These are phyloP conservation scores for Apteryx owenii DNA, from an alignment of 2,113 vertebrate genomes.

Conservation along the genomic window DNA sequence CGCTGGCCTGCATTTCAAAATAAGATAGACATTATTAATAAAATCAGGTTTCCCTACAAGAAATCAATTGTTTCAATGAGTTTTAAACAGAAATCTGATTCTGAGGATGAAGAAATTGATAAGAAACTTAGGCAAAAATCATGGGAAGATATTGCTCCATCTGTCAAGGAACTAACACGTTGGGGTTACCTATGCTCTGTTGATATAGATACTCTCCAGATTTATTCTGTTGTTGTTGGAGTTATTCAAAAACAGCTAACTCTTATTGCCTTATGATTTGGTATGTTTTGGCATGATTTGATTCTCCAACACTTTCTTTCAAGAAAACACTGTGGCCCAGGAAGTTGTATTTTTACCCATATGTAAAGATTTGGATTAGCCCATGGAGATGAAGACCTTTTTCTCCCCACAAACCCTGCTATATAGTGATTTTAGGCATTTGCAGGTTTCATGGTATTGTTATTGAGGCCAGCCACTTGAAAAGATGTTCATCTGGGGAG, in stretches of 20 bases:
- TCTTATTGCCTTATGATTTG: neutral
- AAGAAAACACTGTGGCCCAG: neutral
- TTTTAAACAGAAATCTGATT: too few relatives aligned
- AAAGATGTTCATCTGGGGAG: neutral
- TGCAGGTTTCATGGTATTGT: neutral
- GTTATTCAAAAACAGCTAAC: neutral
- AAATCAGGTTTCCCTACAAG: too few relatives aligned
- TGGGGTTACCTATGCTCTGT: too few relatives aligned
- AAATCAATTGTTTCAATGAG: too few relatives aligned
- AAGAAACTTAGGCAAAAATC: too few relatives aligned
- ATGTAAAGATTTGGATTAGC: neutral
- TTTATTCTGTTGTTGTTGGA: neutral
- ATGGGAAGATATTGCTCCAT: too few relatives aligned
- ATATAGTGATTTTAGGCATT: neutral
- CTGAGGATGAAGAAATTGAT: too few relatives aligned
- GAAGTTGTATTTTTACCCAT: neutral
- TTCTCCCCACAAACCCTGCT: neutral
- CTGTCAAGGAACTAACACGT: too few relatives aligned
- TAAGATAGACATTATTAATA: too few relatives aligned
- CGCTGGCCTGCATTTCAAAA: too few relatives aligned
- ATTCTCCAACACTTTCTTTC: neutral
- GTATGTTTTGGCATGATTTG: neutral
- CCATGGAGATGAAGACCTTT: accelerated
- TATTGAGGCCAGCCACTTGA: neutral
- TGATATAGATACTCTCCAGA: neutral